These are phyloP conservation scores for Drosophila equinoxialis DNA, from an alignment of 1,140 invertebrate genomes.

Conservation along the genomic window DNA sequence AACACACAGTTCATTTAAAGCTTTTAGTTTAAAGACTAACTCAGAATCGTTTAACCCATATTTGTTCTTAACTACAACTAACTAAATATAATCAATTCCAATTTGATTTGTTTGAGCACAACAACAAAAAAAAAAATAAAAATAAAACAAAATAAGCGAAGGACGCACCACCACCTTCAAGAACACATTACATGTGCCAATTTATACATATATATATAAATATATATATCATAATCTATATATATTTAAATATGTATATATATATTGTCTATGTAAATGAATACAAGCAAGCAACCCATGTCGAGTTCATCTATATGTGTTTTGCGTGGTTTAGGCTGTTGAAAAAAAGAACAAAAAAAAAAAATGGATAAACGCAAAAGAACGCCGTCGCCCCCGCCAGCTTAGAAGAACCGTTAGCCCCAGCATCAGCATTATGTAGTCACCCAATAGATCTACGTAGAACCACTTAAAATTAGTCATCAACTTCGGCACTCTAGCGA, in stretches of 20 bases:
- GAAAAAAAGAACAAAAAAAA: slow-evolving; percentile 39
- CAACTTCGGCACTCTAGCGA: slow-evolving; percentile 23
- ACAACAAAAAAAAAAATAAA: neutral
- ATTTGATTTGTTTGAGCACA: slow-evolving; percentile 78
- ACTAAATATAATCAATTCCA: slow-evolving; percentile 73
- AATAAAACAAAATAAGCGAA: slow-evolving; percentile 41
- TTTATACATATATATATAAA: slow-evolving; percentile 43
- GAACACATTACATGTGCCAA: slow-evolving; percentile 35
- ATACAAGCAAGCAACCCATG: slow-evolving; percentile 72
- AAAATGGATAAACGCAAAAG: neutral
- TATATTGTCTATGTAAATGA: slow-evolving; percentile 39
- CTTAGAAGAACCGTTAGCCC: slow-evolving; percentile 38
- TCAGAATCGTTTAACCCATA: slow-evolving; percentile 25
- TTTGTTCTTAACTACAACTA: slow-evolving; percentile 44
- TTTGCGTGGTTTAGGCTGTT: slow-evolving; percentile 83
- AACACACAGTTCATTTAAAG: slow-evolving; percentile 28
- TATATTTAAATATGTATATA: slow-evolving; percentile 37
- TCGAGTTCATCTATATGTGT: slow-evolving; percentile 83
- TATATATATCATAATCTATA: slow-evolving; percentile 36
- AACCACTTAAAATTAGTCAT: slow-evolving; percentile 20
- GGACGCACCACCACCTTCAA: slow-evolving; percentile 61
- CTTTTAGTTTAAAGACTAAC: slow-evolving; percentile 53
- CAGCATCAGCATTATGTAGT: slow-evolving; percentile 58
- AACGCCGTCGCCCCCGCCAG: slow-evolving; percentile 38
- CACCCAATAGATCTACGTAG: slow-evolving; percentile 29